Evolutionary conservation across 2,797 vertebrate species (phyloP), one percentile per base, ranked within the genome.

Genomic region (Smutsia gigantea): DNA sequence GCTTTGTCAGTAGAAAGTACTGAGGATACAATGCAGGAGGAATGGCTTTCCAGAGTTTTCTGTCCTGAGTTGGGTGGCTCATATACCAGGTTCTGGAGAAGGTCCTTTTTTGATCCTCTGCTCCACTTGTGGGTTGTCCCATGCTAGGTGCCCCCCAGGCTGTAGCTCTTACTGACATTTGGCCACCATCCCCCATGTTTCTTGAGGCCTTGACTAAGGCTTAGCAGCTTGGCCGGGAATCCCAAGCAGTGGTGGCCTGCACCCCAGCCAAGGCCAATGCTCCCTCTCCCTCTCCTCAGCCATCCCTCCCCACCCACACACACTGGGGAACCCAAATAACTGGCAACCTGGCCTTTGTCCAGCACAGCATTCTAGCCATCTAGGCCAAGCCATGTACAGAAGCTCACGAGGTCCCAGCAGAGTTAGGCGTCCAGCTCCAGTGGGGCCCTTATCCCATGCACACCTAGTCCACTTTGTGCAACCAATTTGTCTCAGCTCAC

Each of bases 301-400:
- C 46, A 11, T 3, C 7, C 12, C 4, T 1, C 1, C 37, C 31
- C 18, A 13, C 7, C 5, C 27, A 59, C 2, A 2, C 17, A 25
- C 7, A 7, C 37, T 46, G 23, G 37, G 25, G n/a, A 49, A 11
- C 46, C 51, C 37, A 31, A 31, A 8, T 39, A 59, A 69, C 4
- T 3, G 37, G 8, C 18, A 27, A 13, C 14, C 23, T 53, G 51
- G 31, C 78, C 21, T 57, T 75, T 23, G 15, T 15, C 34, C 69
- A 25, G 46, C 0, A 1, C 15, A 57, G 27, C 31, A 2, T 53
- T 77, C 64, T 39, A 66, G 57, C 49, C n/a, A 17, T 82, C 42
- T n/a, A 37, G 57, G 46, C 66, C 27, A 46, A 13, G 23, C 49
- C 19, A 59, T 31, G 10, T 31, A 9, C 53, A 37, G 75, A 87